These are phyloP conservation scores for Nematopogon swammerdamellus DNA, from an alignment of 2,888 invertebrate genomes.

Conservation along the genomic window DNA sequence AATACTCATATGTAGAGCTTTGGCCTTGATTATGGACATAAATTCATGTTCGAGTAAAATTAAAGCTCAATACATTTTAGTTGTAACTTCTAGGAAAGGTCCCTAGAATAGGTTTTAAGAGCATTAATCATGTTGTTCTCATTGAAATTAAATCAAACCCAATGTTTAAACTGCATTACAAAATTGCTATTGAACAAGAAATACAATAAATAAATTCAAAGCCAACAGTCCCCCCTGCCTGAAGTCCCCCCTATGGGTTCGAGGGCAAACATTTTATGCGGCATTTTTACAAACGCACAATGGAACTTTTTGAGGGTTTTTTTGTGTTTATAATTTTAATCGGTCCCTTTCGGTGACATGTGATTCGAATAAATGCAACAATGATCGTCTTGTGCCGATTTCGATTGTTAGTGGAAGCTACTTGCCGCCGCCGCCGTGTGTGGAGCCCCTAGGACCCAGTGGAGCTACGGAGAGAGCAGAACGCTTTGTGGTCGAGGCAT, in stretches of 20 bases:
- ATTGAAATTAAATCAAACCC: background rate
- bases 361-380: background rate
- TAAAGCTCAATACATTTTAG: too few relatives aligned
- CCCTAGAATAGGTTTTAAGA: too few relatives aligned
- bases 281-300: background rate
- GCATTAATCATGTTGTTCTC: too few relatives aligned
- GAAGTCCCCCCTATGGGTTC: background rate
- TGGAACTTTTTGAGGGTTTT: background rate
- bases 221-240: too few relatives aligned
- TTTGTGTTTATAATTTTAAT: background rate
- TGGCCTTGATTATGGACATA: too few relatives aligned
- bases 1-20: too few relatives aligned
- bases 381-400: background rate
- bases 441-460: background rate
- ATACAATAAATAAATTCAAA: background rate
- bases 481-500: background rate
- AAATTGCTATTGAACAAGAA: background rate
- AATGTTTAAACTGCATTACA: background rate
- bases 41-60: too few relatives aligned
- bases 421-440: too few relatives aligned
- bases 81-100: too few relatives aligned
- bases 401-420: background rate
- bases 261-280: background rate
- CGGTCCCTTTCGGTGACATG: background rate
- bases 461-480: background rate